Conservation (phyloP, 2,888 invertebrate species). For the Patella depressa region DNA sequence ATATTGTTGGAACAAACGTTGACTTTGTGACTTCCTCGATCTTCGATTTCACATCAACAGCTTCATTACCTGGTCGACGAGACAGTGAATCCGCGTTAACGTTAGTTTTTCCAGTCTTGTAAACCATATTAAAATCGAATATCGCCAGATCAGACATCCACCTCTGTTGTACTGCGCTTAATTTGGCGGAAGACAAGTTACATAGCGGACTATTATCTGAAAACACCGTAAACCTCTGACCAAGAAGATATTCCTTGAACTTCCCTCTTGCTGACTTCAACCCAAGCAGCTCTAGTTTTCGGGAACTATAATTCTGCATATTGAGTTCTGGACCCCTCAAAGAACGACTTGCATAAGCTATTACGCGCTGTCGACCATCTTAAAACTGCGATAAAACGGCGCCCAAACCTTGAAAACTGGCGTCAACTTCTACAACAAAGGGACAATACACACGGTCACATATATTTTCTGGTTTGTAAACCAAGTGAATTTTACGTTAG, state of each 20-base stretch:
- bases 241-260: conserved; percentile 28
- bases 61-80: not conserved
- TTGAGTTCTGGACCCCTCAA: conserved; percentile 20
- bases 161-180: conserved; percentile 26
- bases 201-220: conserved; percentile 27
- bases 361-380: conserved; percentile 6
- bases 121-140: conserved; percentile 20
- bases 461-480: too few species aligned
- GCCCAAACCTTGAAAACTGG: conserved; percentile 20
- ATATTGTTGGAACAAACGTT: not conserved
- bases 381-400: conserved; percentile 23
- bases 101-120: conserved; percentile 24
- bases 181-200: conserved; percentile 20
- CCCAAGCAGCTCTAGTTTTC: conserved; percentile 32
- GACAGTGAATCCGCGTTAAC: conserved; percentile 24
- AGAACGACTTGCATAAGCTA: conserved; percentile 23
- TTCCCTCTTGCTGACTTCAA: conserved; percentile 35
- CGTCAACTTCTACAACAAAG: conserved; percentile 21
- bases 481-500: too few species aligned
- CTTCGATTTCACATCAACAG: not conserved
- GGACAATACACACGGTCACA: too few species aligned
- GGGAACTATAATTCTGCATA: conserved; percentile 26
- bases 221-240: conserved; percentile 13
- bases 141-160: conserved; percentile 24
- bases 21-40: conserved; percentile 1